phyloP scores from a whole-genome alignment of 2,888 invertebrate species.

The Callinectes sapidus region DNA sequence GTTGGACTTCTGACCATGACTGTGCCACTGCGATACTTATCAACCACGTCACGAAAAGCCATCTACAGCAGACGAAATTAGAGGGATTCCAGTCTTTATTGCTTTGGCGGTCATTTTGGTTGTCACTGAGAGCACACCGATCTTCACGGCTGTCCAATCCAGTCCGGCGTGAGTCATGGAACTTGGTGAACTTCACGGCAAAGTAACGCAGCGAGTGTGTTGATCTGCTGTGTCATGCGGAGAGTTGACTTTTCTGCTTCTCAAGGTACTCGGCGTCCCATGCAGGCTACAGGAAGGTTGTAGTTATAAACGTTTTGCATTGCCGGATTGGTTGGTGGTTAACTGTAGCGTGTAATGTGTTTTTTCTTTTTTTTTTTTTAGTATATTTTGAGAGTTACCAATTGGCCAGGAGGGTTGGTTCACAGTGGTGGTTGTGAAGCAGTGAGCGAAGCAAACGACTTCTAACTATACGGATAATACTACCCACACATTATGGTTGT shows the following conservation, averaged over 20 bases:
- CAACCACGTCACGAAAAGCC: not conserved
- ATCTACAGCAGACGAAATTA: not conserved
- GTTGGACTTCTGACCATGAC: too few species aligned
- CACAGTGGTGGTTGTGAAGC: not conserved
- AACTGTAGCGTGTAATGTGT: not conserved
- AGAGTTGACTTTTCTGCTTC: not conserved
- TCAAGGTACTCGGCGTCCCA: not conserved
- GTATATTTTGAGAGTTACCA: not conserved
- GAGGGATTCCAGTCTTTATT: not conserved
- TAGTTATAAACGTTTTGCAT: not conserved
- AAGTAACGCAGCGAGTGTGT: not conserved
- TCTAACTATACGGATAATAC: not conserved
- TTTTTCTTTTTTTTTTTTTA: too few species aligned
- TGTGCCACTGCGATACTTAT: not conserved
- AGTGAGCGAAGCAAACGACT: not conserved
- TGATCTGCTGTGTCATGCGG: conserved; percentile 2
- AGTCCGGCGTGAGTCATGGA: not conserved
- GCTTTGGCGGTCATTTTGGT: not conserved
- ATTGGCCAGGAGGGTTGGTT: not conserved
- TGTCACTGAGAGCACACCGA: not conserved
- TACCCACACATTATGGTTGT: not conserved
- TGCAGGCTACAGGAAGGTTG: not conserved
- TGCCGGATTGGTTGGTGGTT: not conserved
- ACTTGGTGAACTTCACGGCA: not conserved
- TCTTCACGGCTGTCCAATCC: not conserved